phyloP scores from a whole-genome alignment of 1,140 invertebrate species.

The Rhizoglyphus robini region DNA sequence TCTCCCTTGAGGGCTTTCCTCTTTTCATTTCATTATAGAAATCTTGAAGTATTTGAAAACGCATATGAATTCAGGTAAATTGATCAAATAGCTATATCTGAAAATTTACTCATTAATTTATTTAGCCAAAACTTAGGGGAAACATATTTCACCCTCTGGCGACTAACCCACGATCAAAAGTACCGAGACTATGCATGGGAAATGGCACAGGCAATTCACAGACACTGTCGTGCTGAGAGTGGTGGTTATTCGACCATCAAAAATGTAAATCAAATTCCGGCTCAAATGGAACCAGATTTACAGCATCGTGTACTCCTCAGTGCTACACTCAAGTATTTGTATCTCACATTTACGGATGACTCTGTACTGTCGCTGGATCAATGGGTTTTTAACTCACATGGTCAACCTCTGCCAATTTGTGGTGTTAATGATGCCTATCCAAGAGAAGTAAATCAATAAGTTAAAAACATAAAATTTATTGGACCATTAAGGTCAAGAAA shows the following conservation, averaged over 20 bases:
- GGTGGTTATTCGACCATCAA: too few relatives aligned
- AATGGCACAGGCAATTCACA: conserved; percentile 81
- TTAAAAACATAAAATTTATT: too few relatives aligned
- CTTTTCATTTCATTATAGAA: too few relatives aligned
- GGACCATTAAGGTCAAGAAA: too few relatives aligned
- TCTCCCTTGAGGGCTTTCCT: too few relatives aligned
- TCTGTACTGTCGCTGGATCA: too few relatives aligned
- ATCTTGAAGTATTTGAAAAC: too few relatives aligned
- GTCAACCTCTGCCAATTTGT: conserved; percentile 78
- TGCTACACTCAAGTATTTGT: too few relatives aligned
- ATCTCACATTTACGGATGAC: too few relatives aligned
- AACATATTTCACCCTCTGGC: too few relatives aligned
- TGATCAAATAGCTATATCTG: too few relatives aligned
- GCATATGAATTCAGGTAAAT: not conserved
- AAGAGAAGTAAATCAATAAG: too few relatives aligned
- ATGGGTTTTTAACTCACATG: conserved; percentile 98
- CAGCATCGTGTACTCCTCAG: conserved; percentile 96
- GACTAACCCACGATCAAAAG: conserved; percentile 84
- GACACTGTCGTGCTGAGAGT: conserved; percentile 80
- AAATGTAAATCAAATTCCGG: conserved; percentile 74
- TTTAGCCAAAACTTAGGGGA: conserved; percentile 92
- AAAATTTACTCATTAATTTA: conserved; percentile 85
- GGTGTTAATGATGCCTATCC: not conserved
- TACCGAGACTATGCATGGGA: conserved; percentile 98
- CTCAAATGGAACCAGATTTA: conserved; percentile 85